Evolutionary conservation across 1,140 invertebrate genomes (phyloP).

Genomic region (Pomacea maculata): DNA sequence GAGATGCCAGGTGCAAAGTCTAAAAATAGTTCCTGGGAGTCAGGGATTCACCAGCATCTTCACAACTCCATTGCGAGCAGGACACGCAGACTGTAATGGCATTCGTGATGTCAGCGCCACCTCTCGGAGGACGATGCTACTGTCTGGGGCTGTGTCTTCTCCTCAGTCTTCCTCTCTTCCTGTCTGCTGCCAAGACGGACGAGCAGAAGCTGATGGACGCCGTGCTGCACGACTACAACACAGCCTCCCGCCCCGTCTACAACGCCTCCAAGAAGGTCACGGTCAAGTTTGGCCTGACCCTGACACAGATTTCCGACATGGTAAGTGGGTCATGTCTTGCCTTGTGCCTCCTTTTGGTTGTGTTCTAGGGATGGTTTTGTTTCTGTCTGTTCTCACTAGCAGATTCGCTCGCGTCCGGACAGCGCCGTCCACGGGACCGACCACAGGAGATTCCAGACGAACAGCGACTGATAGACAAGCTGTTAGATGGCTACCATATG

Average conservation of each 20-base stretch:
- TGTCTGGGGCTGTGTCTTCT: neutral
- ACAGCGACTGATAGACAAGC: conserved; percentile 46
- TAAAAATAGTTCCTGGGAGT: neutral
- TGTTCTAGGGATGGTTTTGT: neutral
- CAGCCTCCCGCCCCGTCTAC: conserved; percentile 93
- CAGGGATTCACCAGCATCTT: neutral
- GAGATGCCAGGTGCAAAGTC: neutral
- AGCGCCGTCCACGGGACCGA: neutral
- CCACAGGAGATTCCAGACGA: conserved; percentile 45
- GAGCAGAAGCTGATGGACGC: conserved; percentile 49
- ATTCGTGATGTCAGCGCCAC: neutral
- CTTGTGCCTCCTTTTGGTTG: neutral
- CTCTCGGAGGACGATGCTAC: neutral
- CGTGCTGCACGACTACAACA: conserved; percentile 81
- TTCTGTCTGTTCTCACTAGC: conserved; percentile 2
- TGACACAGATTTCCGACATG: conserved; percentile 99
- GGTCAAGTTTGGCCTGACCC: conserved; percentile 96
- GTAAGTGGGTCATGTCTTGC: conserved; percentile 73
- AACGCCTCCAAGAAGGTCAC: conserved; percentile 96
- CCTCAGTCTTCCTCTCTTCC: conserved; percentile 21
- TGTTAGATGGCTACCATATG: conserved; percentile 84
- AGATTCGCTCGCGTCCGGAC: conserved; percentile 12
- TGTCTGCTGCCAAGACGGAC: conserved; percentile 36
- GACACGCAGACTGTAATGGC: neutral
- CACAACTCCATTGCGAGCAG: neutral